phyloP scores from a whole-genome alignment of 1,140 invertebrate genomes.

The Drosophila lacteicornis region DNA sequence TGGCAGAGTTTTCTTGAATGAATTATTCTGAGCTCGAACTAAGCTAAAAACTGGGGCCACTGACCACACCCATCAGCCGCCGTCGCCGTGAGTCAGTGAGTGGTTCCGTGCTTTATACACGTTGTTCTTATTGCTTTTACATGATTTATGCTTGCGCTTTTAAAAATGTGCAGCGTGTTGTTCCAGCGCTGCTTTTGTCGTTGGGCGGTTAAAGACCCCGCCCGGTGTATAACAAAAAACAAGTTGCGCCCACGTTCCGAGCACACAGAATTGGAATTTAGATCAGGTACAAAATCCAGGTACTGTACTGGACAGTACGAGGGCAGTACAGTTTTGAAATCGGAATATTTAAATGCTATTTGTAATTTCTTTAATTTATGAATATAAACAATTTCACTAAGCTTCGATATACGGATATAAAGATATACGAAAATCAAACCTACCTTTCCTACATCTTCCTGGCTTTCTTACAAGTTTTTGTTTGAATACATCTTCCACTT shows the following conservation, averaged over 20 bases:
- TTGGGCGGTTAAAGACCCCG: constrained; percentile 64
- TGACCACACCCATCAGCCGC: constrained; percentile 63
- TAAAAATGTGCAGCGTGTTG: constrained; percentile 52
- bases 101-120: constrained; percentile 29
- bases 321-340: constrained; percentile 10
- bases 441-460: not conserved
- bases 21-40: constrained; percentile 68
- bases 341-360: not conserved
- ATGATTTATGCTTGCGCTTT: constrained; percentile 58
- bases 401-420: not conserved
- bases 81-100: constrained; percentile 17
- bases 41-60: constrained; percentile 55
- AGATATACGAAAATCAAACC: not conserved
- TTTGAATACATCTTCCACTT: constrained; percentile 2
- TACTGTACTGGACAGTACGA: constrained; percentile 6
- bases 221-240: constrained; percentile 23
- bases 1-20: constrained; percentile 73
- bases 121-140: constrained; percentile 42
- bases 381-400: not conserved
- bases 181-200: constrained; percentile 26
- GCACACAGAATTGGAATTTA: constrained; percentile 8
- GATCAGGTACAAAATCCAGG: constrained; percentile 27
- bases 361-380: not conserved
- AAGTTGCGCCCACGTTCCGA: constrained; percentile 38
- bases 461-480: not conserved